Evolutionary conservation across 2,888 invertebrate species (phyloP), one percentile per base, ranked within the genome.

Genomic region (Spilarctia lutea): DNA sequence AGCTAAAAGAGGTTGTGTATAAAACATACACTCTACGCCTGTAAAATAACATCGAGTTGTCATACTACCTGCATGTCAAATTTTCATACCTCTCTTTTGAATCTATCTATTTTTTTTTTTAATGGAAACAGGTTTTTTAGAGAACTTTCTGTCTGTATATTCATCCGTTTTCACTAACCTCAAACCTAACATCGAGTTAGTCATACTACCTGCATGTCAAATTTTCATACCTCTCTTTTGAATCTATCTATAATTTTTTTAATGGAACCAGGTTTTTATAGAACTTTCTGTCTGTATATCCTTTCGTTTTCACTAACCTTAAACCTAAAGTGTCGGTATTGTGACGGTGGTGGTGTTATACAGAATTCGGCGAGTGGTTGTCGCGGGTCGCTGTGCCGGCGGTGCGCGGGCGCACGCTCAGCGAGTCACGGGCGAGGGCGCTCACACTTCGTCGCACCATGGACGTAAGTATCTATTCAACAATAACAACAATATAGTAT

Each of bases 351-450:
- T 79, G 83, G 86, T 88, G 82, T 85, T 78, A 84, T 77, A 79
- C 94, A 96, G 95, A 93, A 89, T 96, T 95, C 89, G 95, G 95
- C 85, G 95, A 95, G 95, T 94, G 95, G 95, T 79, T 96, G 92
- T 91, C 92, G 89, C 93, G 95, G 76, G 91, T 89, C 74, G 92
- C 91, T 75, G 93, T 95, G 86, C 94, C 94, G 86, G 91, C 89
- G 78, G 89, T 92, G 87, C 86, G 90, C 90, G 91, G 83, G 83
- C 85, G 85, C 90, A 92, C 83, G 79, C 87, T 86, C 82, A 92
- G 92, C 89, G 94, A 94, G 88, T 83, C 91, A 78, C 83, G 88
- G 75, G 94, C 93, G 74, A 86, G 94, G 83, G 94, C 93, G 80
- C 79, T 77, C 74, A 93, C 94, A 39, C 88, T 93, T 65, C 86